phyloP scores from a whole-genome alignment of 2,888 invertebrate species.

The Tetanocera ferruginea region DNA sequence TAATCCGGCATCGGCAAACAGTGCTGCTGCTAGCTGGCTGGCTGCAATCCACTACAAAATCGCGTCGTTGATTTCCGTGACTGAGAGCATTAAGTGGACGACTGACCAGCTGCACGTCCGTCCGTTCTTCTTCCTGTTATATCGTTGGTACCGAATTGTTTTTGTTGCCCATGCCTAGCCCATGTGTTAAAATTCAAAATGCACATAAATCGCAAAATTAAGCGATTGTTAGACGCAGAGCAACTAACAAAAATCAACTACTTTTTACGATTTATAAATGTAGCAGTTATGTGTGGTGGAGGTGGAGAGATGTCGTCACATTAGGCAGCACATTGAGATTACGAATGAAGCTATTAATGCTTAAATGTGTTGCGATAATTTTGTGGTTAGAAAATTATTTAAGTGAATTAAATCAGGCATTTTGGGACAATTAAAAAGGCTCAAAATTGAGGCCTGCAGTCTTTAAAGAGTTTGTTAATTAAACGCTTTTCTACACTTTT shows the following conservation, averaged over 20 bases:
- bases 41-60: conserved; percentile 27
- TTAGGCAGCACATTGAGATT: conserved; percentile 9
- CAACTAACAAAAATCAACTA: neutral
- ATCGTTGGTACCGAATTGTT: neutral
- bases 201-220: conserved; percentile 34
- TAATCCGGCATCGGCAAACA: neutral
- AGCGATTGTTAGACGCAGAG: conserved; percentile 23
- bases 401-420: neutral
- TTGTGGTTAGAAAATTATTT: neutral
- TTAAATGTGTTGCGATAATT: too few relatives aligned
- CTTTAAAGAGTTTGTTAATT: neutral
- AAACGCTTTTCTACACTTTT: neutral
- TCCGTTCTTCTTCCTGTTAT: neutral
- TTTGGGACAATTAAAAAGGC: neutral
- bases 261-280: neutral
- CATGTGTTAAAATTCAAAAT: conserved; percentile 21
- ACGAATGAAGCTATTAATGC: neutral
- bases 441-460: too few relatives aligned
- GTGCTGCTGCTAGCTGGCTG: neutral
- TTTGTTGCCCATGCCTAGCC: neutral
- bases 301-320: neutral
- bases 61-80: conserved; percentile 60
- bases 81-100: conserved; percentile 61
- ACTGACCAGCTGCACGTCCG: conserved; percentile 48
- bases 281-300: neutral